phyloP scores from a whole-genome alignment of 2,113 vertebrate genomes.

The Amazona vittata region DNA sequence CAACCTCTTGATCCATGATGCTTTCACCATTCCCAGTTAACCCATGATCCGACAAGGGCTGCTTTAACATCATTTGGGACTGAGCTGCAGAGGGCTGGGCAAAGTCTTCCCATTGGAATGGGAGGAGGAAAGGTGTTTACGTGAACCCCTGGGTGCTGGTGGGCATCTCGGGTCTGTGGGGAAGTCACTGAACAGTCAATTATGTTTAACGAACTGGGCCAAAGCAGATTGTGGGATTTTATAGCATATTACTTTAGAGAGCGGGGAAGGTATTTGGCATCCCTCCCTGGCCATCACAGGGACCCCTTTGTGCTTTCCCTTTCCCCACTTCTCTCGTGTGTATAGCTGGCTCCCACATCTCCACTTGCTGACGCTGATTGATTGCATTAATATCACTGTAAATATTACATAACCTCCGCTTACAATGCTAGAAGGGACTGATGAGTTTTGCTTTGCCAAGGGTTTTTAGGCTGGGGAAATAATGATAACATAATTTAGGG shows the following conservation, averaged over 20 bases:
- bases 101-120: background rate
- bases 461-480: constrained; percentile 32
- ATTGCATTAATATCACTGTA: constrained; percentile 74
- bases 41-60: background rate
- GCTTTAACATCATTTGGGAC: constrained; percentile 8
- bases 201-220: constrained; percentile 66
- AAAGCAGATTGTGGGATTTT: constrained; percentile 59
- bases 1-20: background rate
- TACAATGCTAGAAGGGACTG: constrained; percentile 50
- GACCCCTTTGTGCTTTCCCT: constrained; percentile 67
- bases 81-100: background rate
- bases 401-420: constrained; percentile 67
- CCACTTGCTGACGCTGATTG: constrained; percentile 63
- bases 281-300: constrained; percentile 60
- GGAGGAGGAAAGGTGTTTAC: constrained; percentile 20
- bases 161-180: background rate
- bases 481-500: background rate
- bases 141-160: background rate
- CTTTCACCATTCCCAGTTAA: background rate
- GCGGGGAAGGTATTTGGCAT: constrained; percentile 63
- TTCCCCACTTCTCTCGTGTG: constrained; percentile 34
- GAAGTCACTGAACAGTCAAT: constrained; percentile 58
- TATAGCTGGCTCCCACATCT: constrained; percentile 43
- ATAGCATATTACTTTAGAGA: constrained; percentile 57
- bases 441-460: constrained; percentile 47